Percentiles rank a stretch among this genome's conserved stretches.
Conservation (phyloP, 2,113 vertebrate species). For the Nycticorax nycticorax region DNA sequence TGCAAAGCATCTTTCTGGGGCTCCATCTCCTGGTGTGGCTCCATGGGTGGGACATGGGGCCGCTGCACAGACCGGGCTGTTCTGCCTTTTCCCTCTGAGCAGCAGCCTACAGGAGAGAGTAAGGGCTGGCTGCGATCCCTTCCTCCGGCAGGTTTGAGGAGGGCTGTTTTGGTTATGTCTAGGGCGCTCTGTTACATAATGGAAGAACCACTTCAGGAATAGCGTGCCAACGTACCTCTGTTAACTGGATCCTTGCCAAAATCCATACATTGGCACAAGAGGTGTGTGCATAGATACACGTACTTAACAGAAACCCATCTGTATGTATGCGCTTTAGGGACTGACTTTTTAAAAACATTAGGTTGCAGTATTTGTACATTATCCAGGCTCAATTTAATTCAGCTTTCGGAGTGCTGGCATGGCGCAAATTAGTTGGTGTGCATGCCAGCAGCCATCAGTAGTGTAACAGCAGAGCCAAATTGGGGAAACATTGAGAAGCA, state of each 20-base stretch:
- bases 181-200: background rate
- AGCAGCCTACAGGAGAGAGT: background rate
- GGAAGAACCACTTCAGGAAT: background rate
- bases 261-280: background rate
- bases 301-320: background rate
- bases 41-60: rapidly evolving
- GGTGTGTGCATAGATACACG: rapidly evolving
- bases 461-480: conserved; percentile 27
- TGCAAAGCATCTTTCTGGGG: background rate
- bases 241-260: background rate
- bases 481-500: conserved; percentile 31
- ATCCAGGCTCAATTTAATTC: conserved; percentile 28
- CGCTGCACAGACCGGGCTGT: background rate
- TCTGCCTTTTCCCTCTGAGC: background rate
- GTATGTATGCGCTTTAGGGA: background rate
- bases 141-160: background rate
- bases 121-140: background rate
- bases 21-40: background rate
- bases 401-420: conserved; percentile 14
- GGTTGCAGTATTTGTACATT: conserved; percentile 22
- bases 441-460: conserved; percentile 28
- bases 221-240: background rate
- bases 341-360: background rate
- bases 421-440: background rate
- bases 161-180: background rate